A percentile compares a stretch with the other conserved stretches of the same genome.
phyloP scores from a whole-genome alignment of 2,113 vertebrate species.

The Saimiri boliviensis region DNA sequence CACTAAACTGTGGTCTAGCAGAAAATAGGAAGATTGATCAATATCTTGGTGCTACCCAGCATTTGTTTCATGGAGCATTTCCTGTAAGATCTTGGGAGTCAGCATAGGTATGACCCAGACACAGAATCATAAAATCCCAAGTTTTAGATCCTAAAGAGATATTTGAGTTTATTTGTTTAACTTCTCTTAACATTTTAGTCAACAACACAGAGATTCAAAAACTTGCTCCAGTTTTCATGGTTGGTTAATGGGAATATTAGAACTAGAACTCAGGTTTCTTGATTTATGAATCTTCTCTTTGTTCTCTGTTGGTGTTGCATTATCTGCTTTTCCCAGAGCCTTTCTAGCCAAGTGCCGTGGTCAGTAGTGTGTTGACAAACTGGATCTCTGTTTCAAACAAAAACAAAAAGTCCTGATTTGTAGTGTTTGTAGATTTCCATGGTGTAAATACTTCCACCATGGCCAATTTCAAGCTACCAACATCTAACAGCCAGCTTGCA shows the following conservation, averaged over 20 bases:
- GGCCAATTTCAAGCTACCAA: neutral
- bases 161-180: neutral
- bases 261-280: neutral
- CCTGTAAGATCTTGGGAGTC: neutral
- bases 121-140: neutral
- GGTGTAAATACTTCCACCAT: neutral
- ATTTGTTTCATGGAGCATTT: neutral
- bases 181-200: slow-evolving; percentile 5
- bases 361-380: neutral
- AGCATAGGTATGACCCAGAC: neutral
- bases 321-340: neutral
- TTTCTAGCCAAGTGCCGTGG: neutral
- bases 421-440: neutral
- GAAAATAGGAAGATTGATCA: neutral
- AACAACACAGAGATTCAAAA: neutral
- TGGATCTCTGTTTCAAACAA: neutral
- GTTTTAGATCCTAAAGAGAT: neutral
- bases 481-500: neutral
- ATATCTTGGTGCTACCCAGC: neutral
- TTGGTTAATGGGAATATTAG: neutral
- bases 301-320: neutral
- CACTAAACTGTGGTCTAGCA: neutral
- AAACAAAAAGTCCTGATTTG: neutral
- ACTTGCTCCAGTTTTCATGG: neutral
- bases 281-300: neutral